phyloP scores from a whole-genome alignment of 2,888 invertebrate species.

The Drosophila antonietae region DNA sequence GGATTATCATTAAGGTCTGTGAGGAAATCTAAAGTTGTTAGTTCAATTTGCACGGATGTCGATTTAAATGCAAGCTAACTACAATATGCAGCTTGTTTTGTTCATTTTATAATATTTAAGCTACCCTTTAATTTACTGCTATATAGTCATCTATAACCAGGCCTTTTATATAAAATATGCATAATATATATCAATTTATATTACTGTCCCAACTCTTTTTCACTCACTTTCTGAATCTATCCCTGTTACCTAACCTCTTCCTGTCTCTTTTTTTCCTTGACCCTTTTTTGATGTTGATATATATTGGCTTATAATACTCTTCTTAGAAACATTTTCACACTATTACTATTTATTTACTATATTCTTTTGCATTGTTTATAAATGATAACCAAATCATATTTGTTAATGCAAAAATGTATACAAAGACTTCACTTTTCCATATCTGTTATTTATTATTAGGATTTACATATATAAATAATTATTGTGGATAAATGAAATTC shows the following conservation, averaged over 20 bases:
- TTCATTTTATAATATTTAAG: not conserved
- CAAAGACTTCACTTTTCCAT: not conserved
- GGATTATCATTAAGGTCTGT: slow-evolving; percentile 4
- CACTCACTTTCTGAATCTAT: not conserved
- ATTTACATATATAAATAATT: not conserved
- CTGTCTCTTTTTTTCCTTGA: not conserved
- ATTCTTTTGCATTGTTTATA: not conserved
- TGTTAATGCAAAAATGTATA: not conserved
- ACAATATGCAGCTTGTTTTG: not conserved
- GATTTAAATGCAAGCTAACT: not conserved
- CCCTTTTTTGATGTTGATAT: no score
- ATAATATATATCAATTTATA: no score
- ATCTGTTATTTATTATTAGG: not conserved
- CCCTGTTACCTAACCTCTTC: no score
- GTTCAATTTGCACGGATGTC: not conserved
- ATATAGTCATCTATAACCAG: not conserved
- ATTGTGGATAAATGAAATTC: not conserved
- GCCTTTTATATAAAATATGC: no score
- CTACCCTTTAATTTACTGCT: not conserved
- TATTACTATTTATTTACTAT: no score
- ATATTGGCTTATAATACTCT: no score
- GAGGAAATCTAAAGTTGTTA: not conserved
- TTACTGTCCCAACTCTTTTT: not conserved
- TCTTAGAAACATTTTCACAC: no score
- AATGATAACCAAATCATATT: not conserved